Conservation (phyloP, 2,888 invertebrate species). For the Aricia artaxerxes region DNA sequence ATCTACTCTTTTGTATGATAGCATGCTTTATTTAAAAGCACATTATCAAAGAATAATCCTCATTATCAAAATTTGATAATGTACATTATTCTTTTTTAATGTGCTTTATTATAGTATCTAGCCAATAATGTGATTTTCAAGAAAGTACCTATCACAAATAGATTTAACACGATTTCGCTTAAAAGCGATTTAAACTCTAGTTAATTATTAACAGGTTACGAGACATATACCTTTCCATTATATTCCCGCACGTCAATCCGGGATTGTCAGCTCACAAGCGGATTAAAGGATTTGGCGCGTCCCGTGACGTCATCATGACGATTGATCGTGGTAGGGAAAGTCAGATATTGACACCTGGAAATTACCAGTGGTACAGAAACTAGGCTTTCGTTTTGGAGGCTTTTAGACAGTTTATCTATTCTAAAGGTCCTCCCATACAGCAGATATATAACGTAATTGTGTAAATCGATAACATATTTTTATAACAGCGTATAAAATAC, state of each 20-base stretch:
- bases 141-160: not conserved
- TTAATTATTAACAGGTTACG: constrained; percentile 12
- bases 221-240: constrained; percentile 5
- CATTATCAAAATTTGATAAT: no score
- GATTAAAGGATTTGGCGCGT: constrained; percentile 9
- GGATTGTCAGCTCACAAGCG: constrained; percentile 12
- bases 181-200: not conserved
- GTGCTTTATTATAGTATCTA: not conserved
- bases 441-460: no score
- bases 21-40: not conserved
- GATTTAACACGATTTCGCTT: not conserved
- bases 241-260: constrained; percentile 12
- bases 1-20: not conserved
- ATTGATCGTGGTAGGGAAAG: constrained; percentile 17
- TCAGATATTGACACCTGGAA: not conserved
- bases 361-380: not conserved
- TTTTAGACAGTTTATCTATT: no score
- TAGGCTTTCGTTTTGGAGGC: not conserved
- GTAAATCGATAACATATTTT: no score
- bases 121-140: not conserved
- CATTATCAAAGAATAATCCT: no score
- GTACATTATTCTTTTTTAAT: not conserved
- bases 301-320: constrained; percentile 21
- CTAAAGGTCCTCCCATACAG: no score
- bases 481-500: no score